Percentiles rank a stretch among this genome's conserved stretches.
phyloP scores from a whole-genome alignment of 2,113 vertebrate species.

The Pyxicephalus adspersus region DNA sequence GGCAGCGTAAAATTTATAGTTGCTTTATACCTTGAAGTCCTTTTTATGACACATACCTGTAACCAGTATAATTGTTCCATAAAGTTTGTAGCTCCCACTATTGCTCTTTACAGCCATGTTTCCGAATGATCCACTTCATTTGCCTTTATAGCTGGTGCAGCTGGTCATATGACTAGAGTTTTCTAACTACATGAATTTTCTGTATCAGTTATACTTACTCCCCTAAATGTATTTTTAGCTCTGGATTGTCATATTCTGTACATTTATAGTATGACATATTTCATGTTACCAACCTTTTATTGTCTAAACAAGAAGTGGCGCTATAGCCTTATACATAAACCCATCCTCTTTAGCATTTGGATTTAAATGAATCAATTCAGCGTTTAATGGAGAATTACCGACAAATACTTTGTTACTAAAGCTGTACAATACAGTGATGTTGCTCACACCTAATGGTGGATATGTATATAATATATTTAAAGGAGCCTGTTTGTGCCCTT shows the following conservation, averaged over 20 bases:
- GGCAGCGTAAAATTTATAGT: no score
- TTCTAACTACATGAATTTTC: background rate
- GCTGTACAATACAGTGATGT: no score
- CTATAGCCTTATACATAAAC: background rate
- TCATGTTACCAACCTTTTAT: background rate
- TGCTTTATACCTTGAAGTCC: no score
- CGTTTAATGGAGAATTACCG: no score
- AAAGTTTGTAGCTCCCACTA: background rate
- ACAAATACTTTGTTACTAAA: no score
- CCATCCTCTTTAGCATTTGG: background rate
- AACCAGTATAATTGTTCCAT: background rate
- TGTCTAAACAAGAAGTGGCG: background rate
- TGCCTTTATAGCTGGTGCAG: conserved; percentile 17
- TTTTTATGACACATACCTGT: background rate
- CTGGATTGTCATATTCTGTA: background rate
- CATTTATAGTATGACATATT: background rate
- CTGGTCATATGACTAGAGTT: background rate
- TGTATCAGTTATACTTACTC: background rate
- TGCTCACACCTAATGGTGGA: no score
- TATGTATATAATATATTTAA: no score
- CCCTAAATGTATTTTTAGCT: background rate
- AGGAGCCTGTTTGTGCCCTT: no score
- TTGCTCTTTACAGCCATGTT: conserved; percentile 30
- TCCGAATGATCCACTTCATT: conserved; percentile 29
- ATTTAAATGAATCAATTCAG: no score